phyloP scores from a whole-genome alignment of 2,113 vertebrate species.

The Oreochromis niloticus region DNA sequence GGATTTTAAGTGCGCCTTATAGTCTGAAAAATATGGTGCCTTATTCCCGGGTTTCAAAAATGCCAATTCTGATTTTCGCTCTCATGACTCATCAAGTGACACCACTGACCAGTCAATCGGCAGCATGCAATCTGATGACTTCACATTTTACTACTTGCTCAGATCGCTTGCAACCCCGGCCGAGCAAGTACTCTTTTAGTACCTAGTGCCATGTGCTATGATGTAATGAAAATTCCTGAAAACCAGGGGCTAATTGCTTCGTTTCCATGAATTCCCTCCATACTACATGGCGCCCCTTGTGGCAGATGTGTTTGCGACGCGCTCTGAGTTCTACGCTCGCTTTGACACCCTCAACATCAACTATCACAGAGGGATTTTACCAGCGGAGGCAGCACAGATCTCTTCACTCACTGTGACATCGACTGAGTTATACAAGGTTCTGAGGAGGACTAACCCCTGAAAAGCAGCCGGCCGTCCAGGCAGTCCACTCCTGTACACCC shows the following conservation, averaged over 20 bases:
- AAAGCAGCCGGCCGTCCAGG: not conserved
- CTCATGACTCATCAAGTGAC: not conserved
- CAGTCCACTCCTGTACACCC: not conserved
- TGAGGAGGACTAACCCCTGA: not conserved
- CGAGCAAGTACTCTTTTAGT: not conserved
- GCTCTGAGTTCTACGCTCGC: not conserved
- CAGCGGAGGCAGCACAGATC: not conserved
- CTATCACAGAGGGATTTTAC: not conserved
- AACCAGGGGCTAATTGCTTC: not conserved
- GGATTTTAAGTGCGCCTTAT: not conserved
- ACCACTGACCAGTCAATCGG: not conserved
- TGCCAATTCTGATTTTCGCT: not conserved
- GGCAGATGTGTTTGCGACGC: fast-evolving
- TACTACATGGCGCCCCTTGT: not conserved
- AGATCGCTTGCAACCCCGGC: not conserved
- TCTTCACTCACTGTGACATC: not conserved
- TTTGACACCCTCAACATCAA: not conserved
- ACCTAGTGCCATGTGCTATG: not conserved
- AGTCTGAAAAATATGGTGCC: not conserved
- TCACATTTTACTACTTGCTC: not conserved
- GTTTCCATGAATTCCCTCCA: not conserved
- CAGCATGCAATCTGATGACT: not conserved
- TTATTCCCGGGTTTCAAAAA: not conserved
- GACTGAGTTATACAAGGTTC: not conserved
- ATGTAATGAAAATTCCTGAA: not conserved